phyloP scores from a whole-genome alignment of 92 coral and sea anemone species.

The Zoanthus sociatus region DNA sequence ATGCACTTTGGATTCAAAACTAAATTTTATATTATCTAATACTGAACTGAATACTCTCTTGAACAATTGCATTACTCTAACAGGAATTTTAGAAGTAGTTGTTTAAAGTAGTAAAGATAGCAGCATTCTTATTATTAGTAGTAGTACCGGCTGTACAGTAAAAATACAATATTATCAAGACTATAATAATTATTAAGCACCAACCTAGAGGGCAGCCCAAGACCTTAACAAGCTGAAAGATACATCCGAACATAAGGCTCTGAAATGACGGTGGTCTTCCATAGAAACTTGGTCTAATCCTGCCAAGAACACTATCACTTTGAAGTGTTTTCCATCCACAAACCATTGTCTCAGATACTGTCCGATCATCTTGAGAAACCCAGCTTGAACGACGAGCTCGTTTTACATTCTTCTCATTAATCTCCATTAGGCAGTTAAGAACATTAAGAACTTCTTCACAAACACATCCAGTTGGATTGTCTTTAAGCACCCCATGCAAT shows the following conservation, averaged over 20 bases:
- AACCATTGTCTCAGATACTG: constrained; percentile 83
- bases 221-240: constrained; percentile 76
- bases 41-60: too few species aligned
- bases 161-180: neutral
- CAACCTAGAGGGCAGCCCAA: constrained; percentile 93
- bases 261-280: constrained; percentile 86
- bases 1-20: too few species aligned
- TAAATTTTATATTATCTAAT: too few species aligned
- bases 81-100: too few species aligned
- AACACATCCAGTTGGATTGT: constrained; percentile 84
- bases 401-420: constrained; percentile 67
- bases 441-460: constrained; percentile 79
- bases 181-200: neutral
- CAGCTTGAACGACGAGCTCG: constrained; percentile 70
- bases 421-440: constrained; percentile 68
- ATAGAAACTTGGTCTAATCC: constrained; percentile 85
- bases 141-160: too few species aligned
- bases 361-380: constrained; percentile 77
- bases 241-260: constrained; percentile 77
- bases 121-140: too few species aligned
- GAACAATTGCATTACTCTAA: too few species aligned
- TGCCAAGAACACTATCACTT: constrained; percentile 76
- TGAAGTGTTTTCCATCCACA: constrained; percentile 83
- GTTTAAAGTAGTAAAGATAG: too few species aligned
- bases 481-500: constrained; percentile 77